These are phyloP conservation scores for Formica selysi DNA, from an alignment of 1,140 invertebrate species.

Conservation along the genomic window DNA sequence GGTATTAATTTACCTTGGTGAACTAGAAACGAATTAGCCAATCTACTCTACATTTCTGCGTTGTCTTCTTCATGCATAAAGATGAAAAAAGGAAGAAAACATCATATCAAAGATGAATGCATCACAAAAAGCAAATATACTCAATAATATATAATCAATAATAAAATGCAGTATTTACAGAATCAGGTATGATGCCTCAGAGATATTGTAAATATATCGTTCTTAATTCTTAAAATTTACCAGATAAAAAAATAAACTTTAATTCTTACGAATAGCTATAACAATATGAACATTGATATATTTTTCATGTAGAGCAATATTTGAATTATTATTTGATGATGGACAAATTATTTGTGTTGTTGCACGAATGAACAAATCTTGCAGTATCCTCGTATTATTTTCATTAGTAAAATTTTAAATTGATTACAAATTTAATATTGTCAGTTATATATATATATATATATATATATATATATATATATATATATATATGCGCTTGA, in stretches of 20 bases:
- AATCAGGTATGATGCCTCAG: too few relatives aligned
- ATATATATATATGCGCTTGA: not conserved
- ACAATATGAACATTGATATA: not conserved
- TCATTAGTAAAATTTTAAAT: not conserved
- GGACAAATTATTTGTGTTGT: not conserved
- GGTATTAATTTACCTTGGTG: too few relatives aligned
- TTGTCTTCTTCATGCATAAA: too few relatives aligned
- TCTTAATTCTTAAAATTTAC: not conserved
- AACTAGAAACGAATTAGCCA: too few relatives aligned
- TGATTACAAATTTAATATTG: conserved; percentile 10
- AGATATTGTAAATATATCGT: too few relatives aligned
- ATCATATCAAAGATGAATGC: too few relatives aligned
- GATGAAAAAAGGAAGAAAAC: too few relatives aligned
- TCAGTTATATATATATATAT: not conserved
- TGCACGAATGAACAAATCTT: not conserved
- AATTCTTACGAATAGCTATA: not conserved
- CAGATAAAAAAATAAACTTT: not conserved
- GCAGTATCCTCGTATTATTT: not conserved
- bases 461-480: not conserved
- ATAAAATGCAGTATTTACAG: too few relatives aligned
- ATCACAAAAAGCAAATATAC: too few relatives aligned
- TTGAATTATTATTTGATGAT: not conserved
- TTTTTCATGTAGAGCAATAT: not conserved
- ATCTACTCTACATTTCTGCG: too few relatives aligned
- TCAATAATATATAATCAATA: too few relatives aligned